Conservation (phyloP, 2,888 invertebrate genomes). For the Folsomia candida region DNA sequence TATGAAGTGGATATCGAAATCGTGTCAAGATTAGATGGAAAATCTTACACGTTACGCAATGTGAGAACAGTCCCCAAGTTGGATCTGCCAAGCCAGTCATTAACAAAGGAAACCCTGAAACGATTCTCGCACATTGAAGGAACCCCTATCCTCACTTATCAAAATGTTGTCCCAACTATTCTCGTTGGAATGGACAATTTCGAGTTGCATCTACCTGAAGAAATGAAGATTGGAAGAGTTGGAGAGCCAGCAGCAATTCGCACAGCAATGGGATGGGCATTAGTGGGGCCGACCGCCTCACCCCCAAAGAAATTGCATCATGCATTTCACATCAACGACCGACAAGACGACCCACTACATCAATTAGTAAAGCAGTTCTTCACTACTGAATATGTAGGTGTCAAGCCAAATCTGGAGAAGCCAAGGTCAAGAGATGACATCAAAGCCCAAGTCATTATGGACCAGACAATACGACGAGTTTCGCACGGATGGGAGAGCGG, state of each 20-base stretch:
- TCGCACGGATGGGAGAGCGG: conserved; percentile 18
- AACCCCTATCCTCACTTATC: neutral
- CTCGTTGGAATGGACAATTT: conserved; percentile 23
- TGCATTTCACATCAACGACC: too few relatives aligned
- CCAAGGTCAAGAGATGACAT: neutral
- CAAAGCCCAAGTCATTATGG: neutral
- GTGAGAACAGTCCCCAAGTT: too few relatives aligned
- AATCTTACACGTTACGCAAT: too few relatives aligned
- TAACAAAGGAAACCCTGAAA: neutral
- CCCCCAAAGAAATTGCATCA: neutral
- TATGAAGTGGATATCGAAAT: too few relatives aligned
- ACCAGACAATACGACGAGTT: neutral
- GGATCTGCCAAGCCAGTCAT: conserved; percentile 8
- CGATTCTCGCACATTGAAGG: neutral
- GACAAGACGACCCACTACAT: neutral
- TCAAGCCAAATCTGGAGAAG: neutral
- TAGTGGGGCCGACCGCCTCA: neutral
- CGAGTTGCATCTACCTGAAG: neutral
- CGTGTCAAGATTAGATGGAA: too few relatives aligned
- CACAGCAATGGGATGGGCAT: conserved; percentile 21
- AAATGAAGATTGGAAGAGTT: conserved; percentile 8
- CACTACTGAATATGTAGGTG: too few relatives aligned
- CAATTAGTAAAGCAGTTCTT: neutral
- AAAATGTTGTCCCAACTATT: conserved; percentile 7
- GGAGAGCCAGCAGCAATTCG: conserved; percentile 4